Conservation (phyloP, 2,888 invertebrate genomes). For the Adelognathus sp. region DNA sequence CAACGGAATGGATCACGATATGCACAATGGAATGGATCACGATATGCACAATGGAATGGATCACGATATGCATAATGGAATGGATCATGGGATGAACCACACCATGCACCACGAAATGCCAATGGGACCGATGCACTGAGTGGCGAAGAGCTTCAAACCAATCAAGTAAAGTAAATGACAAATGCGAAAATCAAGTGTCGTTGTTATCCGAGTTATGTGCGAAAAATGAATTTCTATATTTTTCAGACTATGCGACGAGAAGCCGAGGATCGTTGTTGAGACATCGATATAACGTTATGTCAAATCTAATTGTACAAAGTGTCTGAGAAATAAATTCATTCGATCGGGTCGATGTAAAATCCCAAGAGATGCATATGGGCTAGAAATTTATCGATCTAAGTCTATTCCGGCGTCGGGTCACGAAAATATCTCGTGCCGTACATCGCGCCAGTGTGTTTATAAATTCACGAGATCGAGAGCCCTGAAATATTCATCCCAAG, state of each 20-base stretch:
- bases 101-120: constrained; percentile 20
- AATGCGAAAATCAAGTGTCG: background rate
- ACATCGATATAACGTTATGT: background rate
- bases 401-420: constrained; percentile 38
- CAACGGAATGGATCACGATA: constrained; percentile 41
- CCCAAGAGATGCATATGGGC: background rate
- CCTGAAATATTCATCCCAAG: constrained; percentile 42
- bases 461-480: constrained; percentile 33
- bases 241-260: constrained; percentile 11
- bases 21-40: constrained; percentile 22
- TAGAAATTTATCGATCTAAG: constrained; percentile 40
- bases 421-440: constrained; percentile 36
- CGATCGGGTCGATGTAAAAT: background rate
- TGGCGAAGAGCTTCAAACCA: background rate
- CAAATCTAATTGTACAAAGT: constrained; percentile 7
- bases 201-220: background rate
- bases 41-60: background rate
- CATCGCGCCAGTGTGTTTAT: constrained; percentile 8
- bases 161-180: background rate
- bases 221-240: background rate
- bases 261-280: background rate
- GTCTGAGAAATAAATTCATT: constrained; percentile 5
- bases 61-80: no score
- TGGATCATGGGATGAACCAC: constrained; percentile 29
- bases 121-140: constrained; percentile 20